Conservation (phyloP, 2,888 invertebrate species). For the Emesis furor region DNA sequence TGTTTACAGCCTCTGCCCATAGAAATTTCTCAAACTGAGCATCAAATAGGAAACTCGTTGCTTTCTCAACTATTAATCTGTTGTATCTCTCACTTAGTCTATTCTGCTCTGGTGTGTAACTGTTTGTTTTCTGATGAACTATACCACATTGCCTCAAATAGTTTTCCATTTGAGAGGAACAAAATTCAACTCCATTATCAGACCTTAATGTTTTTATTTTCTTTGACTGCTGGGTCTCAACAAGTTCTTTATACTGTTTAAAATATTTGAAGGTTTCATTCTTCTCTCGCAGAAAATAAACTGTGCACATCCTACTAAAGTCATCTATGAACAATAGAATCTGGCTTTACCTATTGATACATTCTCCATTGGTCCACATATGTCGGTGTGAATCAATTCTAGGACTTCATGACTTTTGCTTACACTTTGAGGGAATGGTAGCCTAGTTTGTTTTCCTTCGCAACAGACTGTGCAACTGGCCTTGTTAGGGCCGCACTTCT, state of each 20-base stretch:
- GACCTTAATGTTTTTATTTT: conserved; percentile 47
- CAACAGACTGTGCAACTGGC: conserved; percentile 29
- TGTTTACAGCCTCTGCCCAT: conserved; percentile 11
- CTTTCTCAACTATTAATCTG: conserved; percentile 54
- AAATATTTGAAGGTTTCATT: conserved; percentile 38
- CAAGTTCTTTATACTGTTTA: conserved; percentile 37
- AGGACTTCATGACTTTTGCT: conserved; percentile 35
- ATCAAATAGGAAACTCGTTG: conserved; percentile 59
- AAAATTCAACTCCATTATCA: conserved; percentile 55
- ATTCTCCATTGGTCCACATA: conserved; percentile 42
- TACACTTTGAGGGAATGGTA: conserved; percentile 34
- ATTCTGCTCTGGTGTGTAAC: conserved; percentile 65
- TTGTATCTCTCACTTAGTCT: conserved; percentile 53
- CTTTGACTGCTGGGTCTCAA: conserved; percentile 45
- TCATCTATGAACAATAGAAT: not conserved
- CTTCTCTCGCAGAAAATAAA: conserved; percentile 11
- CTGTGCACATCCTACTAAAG: conserved; percentile 6
- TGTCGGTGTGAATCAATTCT: conserved; percentile 38
- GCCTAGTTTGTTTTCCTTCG: conserved; percentile 37
- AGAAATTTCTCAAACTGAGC: conserved; percentile 22
- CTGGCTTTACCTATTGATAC: conserved; percentile 18
- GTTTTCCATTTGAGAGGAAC: conserved; percentile 55
- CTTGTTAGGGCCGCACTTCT: conserved; percentile 12
- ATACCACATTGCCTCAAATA: conserved; percentile 49
- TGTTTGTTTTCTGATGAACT: conserved; percentile 61